Base-by-base conservation (phyloP, 2,888 invertebrate genomes). In the Ypsolopha scabrella region DNA sequence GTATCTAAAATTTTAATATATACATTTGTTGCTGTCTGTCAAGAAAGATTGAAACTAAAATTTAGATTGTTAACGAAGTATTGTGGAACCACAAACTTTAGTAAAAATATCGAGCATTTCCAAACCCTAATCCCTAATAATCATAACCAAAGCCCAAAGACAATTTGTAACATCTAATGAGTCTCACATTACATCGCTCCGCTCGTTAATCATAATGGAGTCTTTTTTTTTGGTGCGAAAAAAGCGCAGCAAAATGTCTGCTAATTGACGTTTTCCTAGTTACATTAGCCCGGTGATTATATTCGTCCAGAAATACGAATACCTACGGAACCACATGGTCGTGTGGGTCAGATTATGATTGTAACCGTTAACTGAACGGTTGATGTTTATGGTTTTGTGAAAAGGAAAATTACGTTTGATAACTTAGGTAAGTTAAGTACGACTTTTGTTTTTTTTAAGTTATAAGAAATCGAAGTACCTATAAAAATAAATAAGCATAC, bases 231-330 rank as follows among this genome's bases (percentile, higher is more conserved):
- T 59, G 57, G 56, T 54, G 62, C 65, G 75, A 77, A 80, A 73
- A 75, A 64, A 56, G 55, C 57, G 63, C 70, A 71, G 74, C 78
- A 74, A 80, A 80, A 73, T 75, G 74, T 75, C 72, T 76, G 83
- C 82, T 86, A 86, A 86, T 85, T 85, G 85, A 83, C 83, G 70
- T 79, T 70, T 83, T 80, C 81, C 82, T 79, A 70, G 67, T 68
- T 72, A 62, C 68, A 70, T 62, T 61, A 58, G 61, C 58, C 53
- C 39, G 37, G 47, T 50, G 36, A 44, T 50, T 47, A 50, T 50
- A 46, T 37, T 14, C 50, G 44, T 50, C 37, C 33, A 50, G 43
- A 44, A 50, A 43, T 49, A 11, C 34, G 13, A 24, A 24, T 24
- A 46, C 46, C 35, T 35, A 47, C 47, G 47, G 36, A 37, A 37